These are phyloP conservation scores for Nyctalus aviator DNA, from an alignment of 2,797 vertebrate species.

Conservation along the genomic window DNA sequence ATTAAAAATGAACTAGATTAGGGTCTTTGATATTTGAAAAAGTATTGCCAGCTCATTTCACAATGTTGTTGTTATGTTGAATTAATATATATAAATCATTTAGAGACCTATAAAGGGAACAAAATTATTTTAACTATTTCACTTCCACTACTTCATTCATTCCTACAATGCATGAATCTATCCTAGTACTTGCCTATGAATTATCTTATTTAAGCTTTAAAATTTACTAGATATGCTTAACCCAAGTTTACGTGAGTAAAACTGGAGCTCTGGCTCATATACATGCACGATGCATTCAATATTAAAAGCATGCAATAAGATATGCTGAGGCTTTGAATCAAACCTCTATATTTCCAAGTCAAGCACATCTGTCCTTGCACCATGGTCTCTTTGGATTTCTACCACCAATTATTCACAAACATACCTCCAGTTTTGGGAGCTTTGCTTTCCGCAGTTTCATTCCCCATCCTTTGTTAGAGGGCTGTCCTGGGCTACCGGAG, in stretches of 20 bases:
- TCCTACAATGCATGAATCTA: neutral
- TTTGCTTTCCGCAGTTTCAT: neutral
- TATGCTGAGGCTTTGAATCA: neutral
- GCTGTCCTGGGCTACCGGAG: neutral
- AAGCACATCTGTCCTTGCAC: neutral
- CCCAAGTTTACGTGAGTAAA: neutral
- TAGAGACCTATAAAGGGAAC: neutral
- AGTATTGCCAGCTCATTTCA: too few relatives aligned
- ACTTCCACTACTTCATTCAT: neutral
- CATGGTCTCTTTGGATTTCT: neutral
- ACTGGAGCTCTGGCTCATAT: neutral
- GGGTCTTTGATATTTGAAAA: too few relatives aligned
- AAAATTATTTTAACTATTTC: neutral
- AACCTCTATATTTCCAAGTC: neutral
- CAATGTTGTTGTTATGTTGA: neutral
- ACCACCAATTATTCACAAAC: neutral
- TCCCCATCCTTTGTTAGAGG: neutral
- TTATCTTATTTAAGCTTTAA: neutral
- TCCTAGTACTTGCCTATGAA: neutral
- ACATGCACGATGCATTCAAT: neutral
- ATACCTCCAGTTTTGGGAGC: neutral
- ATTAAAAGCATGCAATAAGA: neutral
- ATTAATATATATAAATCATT: neutral
- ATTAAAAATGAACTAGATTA: too few relatives aligned
- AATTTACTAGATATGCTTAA: neutral